Base-by-base conservation (phyloP, 2,888 invertebrate species). In the Parelbella ahira region DNA sequence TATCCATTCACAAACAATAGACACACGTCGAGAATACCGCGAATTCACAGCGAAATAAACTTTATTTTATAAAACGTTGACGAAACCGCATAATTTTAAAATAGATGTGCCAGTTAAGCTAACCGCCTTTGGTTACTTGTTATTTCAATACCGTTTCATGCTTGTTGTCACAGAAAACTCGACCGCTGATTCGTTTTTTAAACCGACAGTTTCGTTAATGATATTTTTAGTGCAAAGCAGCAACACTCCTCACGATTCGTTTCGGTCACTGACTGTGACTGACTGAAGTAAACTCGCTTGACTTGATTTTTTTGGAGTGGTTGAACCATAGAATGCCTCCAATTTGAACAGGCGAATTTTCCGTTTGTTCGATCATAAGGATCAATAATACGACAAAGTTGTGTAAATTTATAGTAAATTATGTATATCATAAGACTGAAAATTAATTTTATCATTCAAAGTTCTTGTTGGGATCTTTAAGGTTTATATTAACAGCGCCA, bases 1-100 rank as follows among this genome's bases (percentile, higher is more conserved):
- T 54, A 63, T 66, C 60, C 69, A 67, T 64, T 58, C 74, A 77
- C 71, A 69, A 79, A 80, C 80, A 80, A 82, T 69, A 68, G 56
- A 58, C 68, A 69, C 72, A 64, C 44, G 42, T 56, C 56, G 52
- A 53, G 53, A 63, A 63, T 72, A 72, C 73, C 72, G 74, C 73
- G 68, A 80, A 77, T 54, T 57, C 64, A 68, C 68, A 58, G 42
- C 47, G 48, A 63, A 60, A 54, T 48, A 53, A 49, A 48, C 42
- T 56, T 55, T 50, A 44, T 45, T 49, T 51, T 51, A 51, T 45
- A 46, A 46, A 48, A 45, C 29, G 42, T 21, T 28, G 20, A 20
- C 39, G 12, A 50, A 51, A 38, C 39, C 34, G 38, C 51, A 49
- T 51, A 44, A 49, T 48, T 44, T 34, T 15, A 41, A 44, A 49